phyloP scores from a whole-genome alignment of 2,113 vertebrate genomes.

The Pampusana beccarii region DNA sequence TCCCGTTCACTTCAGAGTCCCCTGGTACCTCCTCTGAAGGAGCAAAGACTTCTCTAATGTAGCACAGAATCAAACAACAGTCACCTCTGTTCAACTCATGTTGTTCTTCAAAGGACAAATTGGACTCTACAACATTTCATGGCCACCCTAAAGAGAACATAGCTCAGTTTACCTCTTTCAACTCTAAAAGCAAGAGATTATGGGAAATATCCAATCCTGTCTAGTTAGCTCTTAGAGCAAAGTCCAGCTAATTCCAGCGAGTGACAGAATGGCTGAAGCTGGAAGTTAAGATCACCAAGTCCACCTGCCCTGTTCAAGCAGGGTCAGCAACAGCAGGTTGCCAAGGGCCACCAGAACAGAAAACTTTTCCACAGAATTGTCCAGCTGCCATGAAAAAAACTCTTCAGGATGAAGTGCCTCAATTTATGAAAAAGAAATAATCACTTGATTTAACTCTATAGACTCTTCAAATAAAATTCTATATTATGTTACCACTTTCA shows the following conservation, averaged over 20 bases:
- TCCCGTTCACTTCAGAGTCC: background rate
- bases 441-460: background rate
- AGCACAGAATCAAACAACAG: background rate
- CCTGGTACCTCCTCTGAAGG: background rate
- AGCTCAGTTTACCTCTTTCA: background rate
- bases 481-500: background rate
- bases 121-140: background rate
- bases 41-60: background rate
- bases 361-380: background rate
- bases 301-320: background rate
- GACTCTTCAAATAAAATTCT: background rate
- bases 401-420: background rate
- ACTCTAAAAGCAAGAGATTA: background rate
- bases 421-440: background rate
- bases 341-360: background rate
- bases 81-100: background rate
- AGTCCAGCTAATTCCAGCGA: background rate
- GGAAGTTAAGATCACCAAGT: background rate
- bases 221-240: background rate
- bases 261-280: background rate
- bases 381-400: background rate
- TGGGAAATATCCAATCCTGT: background rate
- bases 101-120: background rate
- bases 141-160: background rate
- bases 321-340: background rate